Evolutionary conservation across 2,888 invertebrate species (phyloP).

Genomic region (Ectemnius cavifrons): DNA sequence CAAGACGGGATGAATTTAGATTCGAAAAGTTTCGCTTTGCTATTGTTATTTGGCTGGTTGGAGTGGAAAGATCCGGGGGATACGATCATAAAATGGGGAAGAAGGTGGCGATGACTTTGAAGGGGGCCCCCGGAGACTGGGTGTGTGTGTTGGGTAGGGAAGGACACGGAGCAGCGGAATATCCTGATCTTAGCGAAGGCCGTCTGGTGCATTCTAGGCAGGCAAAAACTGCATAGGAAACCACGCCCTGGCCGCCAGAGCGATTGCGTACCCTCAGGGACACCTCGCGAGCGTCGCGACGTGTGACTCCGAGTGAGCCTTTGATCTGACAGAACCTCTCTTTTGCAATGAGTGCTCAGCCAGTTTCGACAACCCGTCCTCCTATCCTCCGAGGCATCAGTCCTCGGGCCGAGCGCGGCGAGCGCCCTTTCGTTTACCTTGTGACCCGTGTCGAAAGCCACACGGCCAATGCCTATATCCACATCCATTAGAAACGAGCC

Average conservation of each 20-base stretch:
- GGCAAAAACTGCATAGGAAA: constrained; percentile 75
- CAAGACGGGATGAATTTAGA: neutral
- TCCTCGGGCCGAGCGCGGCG: constrained; percentile 7
- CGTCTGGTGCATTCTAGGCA: constrained; percentile 74
- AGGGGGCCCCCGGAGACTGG: constrained; percentile 13
- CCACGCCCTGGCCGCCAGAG: constrained; percentile 73
- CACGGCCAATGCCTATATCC: constrained; percentile 9
- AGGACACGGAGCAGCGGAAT: constrained; percentile 52
- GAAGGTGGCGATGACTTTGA: constrained; percentile 17
- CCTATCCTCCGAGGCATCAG: constrained; percentile 5
- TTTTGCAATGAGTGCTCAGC: no score
- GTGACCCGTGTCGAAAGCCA: constrained; percentile 13
- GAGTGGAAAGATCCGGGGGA: neutral
- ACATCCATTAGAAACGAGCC: constrained; percentile 4
- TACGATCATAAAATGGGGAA: constrained; percentile 27
- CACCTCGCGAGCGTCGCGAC: constrained; percentile 55
- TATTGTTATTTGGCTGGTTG: neutral
- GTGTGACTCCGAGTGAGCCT: constrained; percentile 5
- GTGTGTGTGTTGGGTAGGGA: constrained; percentile 29
- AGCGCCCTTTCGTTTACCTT: neutral
- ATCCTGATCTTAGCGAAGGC: constrained; percentile 76
- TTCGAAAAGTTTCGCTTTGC: neutral
- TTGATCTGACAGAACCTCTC: neutral
- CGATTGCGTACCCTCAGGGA: constrained; percentile 70
- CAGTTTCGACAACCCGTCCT: no score